Conservation (phyloP, 2,797 vertebrate species). For the Aulostomus chinensis region DNA sequence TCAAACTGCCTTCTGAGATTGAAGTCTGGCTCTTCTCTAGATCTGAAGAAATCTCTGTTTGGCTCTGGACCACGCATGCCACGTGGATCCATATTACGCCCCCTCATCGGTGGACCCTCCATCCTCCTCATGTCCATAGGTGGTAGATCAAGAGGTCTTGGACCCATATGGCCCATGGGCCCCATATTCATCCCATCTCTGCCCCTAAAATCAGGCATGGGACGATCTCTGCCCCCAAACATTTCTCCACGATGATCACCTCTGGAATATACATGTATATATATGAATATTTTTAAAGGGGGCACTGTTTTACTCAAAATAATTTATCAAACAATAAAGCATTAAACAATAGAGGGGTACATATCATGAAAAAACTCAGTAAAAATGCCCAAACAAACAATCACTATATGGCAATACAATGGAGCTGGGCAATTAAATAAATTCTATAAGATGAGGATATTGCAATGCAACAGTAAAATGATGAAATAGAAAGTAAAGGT, state of each 20-base stretch:
- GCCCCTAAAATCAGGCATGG: constrained; percentile 90
- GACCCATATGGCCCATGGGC: constrained; percentile 68
- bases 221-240: constrained; percentile 92
- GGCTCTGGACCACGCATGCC: constrained; percentile 87
- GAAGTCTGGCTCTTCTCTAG: constrained; percentile 73
- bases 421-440: no score
- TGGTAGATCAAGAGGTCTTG: constrained; percentile 84
- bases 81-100: constrained; percentile 84
- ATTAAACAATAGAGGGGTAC: no score
- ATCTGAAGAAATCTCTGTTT: constrained; percentile 77
- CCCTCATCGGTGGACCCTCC: constrained; percentile 87
- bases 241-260: constrained; percentile 92
- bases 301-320: no score
- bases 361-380: no score
- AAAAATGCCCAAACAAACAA: no score
- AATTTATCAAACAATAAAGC: no score
- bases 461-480: no score
- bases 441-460: no score
- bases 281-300: constrained; percentile 6
- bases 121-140: constrained; percentile 89
- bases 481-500: no score
- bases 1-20: constrained; percentile 82
- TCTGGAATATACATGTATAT: constrained; percentile 79
- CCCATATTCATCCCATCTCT: constrained; percentile 93
- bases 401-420: no score